Conservation (phyloP, 2,888 invertebrate genomes). For the Papilio elwesi region DNA sequence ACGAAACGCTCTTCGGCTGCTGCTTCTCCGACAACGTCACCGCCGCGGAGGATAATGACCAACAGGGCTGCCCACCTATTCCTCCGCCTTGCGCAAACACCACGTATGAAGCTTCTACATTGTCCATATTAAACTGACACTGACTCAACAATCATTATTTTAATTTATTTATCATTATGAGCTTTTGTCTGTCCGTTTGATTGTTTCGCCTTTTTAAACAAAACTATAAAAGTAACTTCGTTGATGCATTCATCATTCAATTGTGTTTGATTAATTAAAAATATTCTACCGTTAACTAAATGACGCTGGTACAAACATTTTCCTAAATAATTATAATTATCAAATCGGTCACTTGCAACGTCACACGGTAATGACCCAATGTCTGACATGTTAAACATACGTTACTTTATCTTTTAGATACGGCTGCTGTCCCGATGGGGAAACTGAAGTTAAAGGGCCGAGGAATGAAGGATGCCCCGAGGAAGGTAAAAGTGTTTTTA, state of each 20-base stretch:
- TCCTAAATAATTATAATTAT: too few relatives aligned
- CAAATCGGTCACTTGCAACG: too few relatives aligned
- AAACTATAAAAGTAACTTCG: too few relatives aligned
- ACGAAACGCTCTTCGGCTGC: conserved; percentile 93
- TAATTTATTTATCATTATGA: neutral
- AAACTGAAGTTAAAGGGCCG: conserved; percentile 87
- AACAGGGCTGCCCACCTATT: conserved; percentile 92
- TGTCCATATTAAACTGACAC: neutral
- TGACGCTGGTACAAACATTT: too few relatives aligned
- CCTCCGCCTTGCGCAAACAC: conserved; percentile 83
- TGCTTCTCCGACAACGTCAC: conserved; percentile 90
- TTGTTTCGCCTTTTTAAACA: neutral
- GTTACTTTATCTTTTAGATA: conserved; percentile 58
- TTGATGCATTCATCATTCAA: neutral
- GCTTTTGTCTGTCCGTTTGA: neutral
- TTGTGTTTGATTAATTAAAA: too few relatives aligned
- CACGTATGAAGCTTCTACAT: conserved; percentile 63
- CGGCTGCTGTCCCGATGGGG: conserved; percentile 90
- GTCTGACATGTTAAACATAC: too few relatives aligned
- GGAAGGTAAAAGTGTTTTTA: conserved; percentile 52
- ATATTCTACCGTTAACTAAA: too few relatives aligned
- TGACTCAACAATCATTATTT: neutral
- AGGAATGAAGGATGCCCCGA: conserved; percentile 80
- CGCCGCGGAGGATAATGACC: conserved; percentile 90
- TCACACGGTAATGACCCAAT: too few relatives aligned